Base-by-base conservation (phyloP, 2,888 invertebrate species). In the Nycteola revayana region DNA sequence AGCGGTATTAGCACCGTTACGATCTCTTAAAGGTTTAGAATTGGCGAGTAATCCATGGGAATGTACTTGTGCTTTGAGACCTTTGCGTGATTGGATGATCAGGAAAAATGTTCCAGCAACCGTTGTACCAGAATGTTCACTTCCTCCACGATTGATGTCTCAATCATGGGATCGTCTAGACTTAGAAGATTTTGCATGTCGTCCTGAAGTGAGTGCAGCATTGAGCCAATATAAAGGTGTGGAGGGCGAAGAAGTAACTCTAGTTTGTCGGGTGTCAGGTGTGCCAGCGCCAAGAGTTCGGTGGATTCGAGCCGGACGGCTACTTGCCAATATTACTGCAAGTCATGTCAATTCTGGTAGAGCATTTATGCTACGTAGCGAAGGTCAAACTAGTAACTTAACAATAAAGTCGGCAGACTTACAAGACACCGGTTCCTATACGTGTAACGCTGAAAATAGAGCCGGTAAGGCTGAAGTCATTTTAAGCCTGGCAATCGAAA, bases 11-110 rank as follows among this genome's bases (percentile, higher is more conserved):
- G 93, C 92, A 1, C 90, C 92, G 6, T 76, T 95, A 26, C 85
- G 92, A 47, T 92, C 91, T 46, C 76, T 96, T 31, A 93, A 94
- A 64, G 94, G 94, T 7, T 79, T 96, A 42, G 94, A 94, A 60
- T 75, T 96, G 47, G 92, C 93, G n/a, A 91, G 90, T 40, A 96
- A 96, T 75, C 94, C 93, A 0, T 95, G 95, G 95, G 94, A 95
- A 71, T 96, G 95, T 72, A 93, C 94, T 24, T 96, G 96, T 69
- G 90, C 90, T 11, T 71, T 96, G 40, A 87, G 94, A 33, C 94
- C 95, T 0, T 73, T 95, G 43, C 85, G 94, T 10, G 93, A 93
- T 58, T 96, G 95, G 95, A 94, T 96, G 94, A 76, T 93, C 42
- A 89, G 90, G 37, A 91, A 92, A 64, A 95, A 95, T 66, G 93